Conservation (phyloP, 2,113 vertebrate genomes). For the Archocentrus centrarchus region DNA sequence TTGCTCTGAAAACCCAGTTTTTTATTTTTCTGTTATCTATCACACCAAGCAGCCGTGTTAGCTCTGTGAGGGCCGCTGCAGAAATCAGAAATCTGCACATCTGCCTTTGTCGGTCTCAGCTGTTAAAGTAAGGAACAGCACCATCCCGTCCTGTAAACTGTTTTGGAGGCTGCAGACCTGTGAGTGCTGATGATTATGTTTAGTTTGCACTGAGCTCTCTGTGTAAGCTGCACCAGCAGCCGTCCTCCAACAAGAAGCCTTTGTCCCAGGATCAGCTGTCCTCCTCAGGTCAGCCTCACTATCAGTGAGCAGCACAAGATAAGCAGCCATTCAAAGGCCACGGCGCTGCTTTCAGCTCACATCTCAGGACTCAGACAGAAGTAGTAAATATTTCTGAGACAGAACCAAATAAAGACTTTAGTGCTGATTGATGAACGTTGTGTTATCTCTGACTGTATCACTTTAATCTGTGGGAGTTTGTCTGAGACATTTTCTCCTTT, state of each 20-base stretch:
- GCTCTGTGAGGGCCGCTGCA: too few species aligned
- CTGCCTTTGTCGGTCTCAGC: background rate
- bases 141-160: background rate
- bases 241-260: conserved; percentile 55
- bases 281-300: conserved; percentile 51
- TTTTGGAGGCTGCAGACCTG: background rate
- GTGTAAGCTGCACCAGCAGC: conserved; percentile 11
- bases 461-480: background rate
- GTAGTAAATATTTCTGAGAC: background rate
- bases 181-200: conserved; percentile 13
- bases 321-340: background rate
- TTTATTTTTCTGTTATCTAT: background rate
- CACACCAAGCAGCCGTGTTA: background rate
- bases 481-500: background rate
- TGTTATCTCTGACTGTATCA: background rate
- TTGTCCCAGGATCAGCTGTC: conserved; percentile 61
- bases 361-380: background rate
- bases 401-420: background rate
- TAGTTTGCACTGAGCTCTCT: conserved; percentile 26
- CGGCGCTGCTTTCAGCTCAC: background rate
- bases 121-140: background rate
- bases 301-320: conserved; percentile 30
- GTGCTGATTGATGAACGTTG: background rate
- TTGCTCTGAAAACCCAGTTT: background rate
- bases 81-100: background rate